These are phyloP conservation scores for Actias luna DNA, from an alignment of 2,888 invertebrate species.

Conservation along the genomic window DNA sequence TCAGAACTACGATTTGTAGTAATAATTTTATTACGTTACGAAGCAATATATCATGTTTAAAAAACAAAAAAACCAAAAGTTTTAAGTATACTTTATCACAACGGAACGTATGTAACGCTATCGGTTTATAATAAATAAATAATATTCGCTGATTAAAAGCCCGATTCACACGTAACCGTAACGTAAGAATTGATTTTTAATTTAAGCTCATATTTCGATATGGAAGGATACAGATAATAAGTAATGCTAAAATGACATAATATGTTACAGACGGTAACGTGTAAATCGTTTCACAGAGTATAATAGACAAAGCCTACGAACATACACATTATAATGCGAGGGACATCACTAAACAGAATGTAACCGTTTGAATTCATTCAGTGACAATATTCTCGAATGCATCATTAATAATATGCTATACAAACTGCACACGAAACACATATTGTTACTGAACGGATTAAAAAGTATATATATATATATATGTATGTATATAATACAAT, in stretches of 20 bases:
- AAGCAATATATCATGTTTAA: not conserved
- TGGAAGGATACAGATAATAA: not conserved
- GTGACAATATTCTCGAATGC: slow-evolving; percentile 61
- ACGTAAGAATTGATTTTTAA: not conserved
- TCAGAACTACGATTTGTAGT: not conserved
- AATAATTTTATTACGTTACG: not conserved
- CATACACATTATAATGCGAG: slow-evolving; percentile 55
- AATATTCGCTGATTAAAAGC: slow-evolving; percentile 33
- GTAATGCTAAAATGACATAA: slow-evolving; percentile 1
- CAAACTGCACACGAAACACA: slow-evolving; percentile 57
- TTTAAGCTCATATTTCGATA: not conserved
- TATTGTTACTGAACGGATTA: slow-evolving; percentile 65
- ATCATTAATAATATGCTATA: slow-evolving; percentile 55
- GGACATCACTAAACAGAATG: slow-evolving; percentile 60
- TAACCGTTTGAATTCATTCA: slow-evolving; percentile 58
- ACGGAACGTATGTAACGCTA: not conserved
- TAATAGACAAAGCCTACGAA: slow-evolving; percentile 35
- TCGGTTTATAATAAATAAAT: slow-evolving; percentile 13
- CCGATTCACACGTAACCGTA: slow-evolving; percentile 15
- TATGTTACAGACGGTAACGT: slow-evolving; percentile 4
- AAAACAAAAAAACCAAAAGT: not conserved
- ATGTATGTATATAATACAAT: slow-evolving; percentile 78
- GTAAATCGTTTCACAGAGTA: slow-evolving; percentile 18
- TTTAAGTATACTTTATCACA: slow-evolving; percentile 5
- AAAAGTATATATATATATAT: slow-evolving; percentile 39